phyloP scores from a whole-genome alignment of 1,140 invertebrate genomes.

The Hyles vespertilio region DNA sequence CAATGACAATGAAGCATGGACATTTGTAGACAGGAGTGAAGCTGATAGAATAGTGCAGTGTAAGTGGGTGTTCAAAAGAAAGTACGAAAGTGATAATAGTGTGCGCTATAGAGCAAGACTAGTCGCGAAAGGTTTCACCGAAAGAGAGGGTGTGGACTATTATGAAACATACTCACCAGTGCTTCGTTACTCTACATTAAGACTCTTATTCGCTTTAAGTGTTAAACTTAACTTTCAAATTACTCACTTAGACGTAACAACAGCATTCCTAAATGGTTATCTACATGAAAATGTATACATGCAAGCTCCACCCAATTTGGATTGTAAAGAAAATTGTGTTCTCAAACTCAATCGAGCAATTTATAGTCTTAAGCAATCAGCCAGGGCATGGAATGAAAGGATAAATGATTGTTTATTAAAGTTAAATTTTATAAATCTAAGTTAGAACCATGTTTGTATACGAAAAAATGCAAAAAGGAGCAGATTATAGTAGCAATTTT shows the following conservation, averaged over 20 bases:
- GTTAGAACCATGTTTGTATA: constrained; percentile 38
- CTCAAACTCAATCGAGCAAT: constrained; percentile 16
- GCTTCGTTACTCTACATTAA: constrained; percentile 22
- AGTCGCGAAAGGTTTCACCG: constrained; percentile 26
- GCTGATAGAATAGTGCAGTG: constrained; percentile 23
- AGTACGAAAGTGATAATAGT: constrained; percentile 24
- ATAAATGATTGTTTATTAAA: constrained; percentile 26
- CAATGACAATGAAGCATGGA: constrained; percentile 25
- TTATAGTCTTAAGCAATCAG: constrained; percentile 31
- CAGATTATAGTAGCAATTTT: constrained; percentile 33
- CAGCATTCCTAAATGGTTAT: constrained; percentile 49
- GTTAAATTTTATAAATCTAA: constrained; percentile 21
- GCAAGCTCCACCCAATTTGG: constrained; percentile 13
- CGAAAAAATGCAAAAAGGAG: constrained; percentile 12
- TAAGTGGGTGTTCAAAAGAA: constrained; percentile 30
- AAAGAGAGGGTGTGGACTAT: constrained; percentile 30
- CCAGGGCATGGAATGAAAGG: constrained; percentile 26
- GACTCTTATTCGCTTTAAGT: constrained; percentile 29
- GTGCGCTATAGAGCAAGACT: constrained; percentile 22
- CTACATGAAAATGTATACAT: constrained; percentile 27
- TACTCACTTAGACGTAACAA: constrained; percentile 27
- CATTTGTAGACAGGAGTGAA: constrained; percentile 16
- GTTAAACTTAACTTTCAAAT: constrained; percentile 24
- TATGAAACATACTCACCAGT: constrained; percentile 28
- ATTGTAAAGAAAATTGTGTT: constrained; percentile 14